Evolutionary conservation across 2,888 invertebrate species (phyloP), one percentile per base, ranked within the genome.

Genomic region (Blastobasis lacticolella): DNA sequence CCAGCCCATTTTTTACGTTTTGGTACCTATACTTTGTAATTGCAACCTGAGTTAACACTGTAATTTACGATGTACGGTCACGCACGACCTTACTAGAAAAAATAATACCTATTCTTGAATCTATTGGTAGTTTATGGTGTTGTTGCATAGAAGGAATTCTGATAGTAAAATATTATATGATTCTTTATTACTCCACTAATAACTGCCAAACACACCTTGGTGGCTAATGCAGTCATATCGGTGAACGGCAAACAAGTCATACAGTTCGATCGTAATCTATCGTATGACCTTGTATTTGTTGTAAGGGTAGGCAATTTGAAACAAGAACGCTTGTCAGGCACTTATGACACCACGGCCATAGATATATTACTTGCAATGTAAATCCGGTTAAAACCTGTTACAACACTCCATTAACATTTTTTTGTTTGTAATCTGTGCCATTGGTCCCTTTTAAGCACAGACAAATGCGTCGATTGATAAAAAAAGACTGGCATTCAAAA

Each of bases 221-320:
- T 23, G 23, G 23, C 23, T 23, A 23, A 23, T 23, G 23, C 23
- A 23, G 23, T 23, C 23, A 23, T 23, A 23, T 49, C 48, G 59
- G 64, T 64, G 68, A 66, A 61, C 55, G 66, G 59, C 52, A 49
- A 51, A 44, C 46, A 47, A 36, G 47, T 49, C 49, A 52, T 47
- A 23, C 46, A 50, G 53, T 47, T 51, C 52, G 66, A 66, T 66
- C 55, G 37, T 54, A 55, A 62, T 61, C 64, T 51, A 48, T 57
- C 51, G 48, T 46, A 41, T 64, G 64, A 54, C 70, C 71, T 72
- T 69, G 71, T 53, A 55, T 56, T 55, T 52, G 56, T 54, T 50
- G 56, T 65, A 61, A 67, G 64, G 64, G 63, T n/a, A 9, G 40
- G 61, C 61, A 60, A 63, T 64, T 63, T 57, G 57, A 55, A 62